phyloP scores from a whole-genome alignment of 2,113 vertebrate species.

The Takifugu bimaculatus region DNA sequence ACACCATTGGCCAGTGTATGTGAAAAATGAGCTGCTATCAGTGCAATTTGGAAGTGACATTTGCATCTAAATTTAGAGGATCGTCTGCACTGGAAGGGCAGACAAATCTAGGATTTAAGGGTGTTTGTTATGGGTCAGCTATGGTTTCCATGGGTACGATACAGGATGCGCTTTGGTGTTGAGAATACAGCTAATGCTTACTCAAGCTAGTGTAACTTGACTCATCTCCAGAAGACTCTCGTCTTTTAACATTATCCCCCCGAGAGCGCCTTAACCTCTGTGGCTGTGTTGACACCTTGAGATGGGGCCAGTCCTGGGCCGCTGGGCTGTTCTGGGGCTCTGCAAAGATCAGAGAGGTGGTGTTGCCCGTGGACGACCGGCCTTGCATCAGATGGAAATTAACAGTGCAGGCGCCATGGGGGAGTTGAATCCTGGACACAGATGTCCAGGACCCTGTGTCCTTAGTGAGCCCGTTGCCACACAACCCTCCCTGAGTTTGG shows the following conservation, averaged over 20 bases:
- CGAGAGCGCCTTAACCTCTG: constrained; percentile 47
- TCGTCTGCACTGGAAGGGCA: neutral
- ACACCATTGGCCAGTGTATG: neutral
- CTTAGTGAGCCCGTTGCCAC: constrained; percentile 62
- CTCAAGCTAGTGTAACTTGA: constrained; percentile 34
- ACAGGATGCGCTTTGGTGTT: neutral
- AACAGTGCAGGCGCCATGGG: constrained; percentile 61
- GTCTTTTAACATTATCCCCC: constrained; percentile 52
- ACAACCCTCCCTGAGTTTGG: constrained; percentile 65
- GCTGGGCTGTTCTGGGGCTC: constrained; percentile 21
- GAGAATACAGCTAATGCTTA: constrained; percentile 2
- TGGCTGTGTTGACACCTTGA: constrained; percentile 61
- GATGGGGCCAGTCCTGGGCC: constrained; percentile 37
- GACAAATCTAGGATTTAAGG: neutral
- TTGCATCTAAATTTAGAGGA: neutral
- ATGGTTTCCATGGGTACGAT: neutral
- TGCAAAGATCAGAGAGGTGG: constrained; percentile 52
- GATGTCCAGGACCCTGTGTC: constrained; percentile 46
- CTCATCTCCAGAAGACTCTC: constrained; percentile 35
- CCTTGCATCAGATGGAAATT: constrained; percentile 57
- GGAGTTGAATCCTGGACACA: constrained; percentile 56
- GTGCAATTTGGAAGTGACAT: neutral
- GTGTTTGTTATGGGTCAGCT: neutral
- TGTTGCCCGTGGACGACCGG: constrained; percentile 41
- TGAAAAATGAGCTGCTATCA: neutral